A percentile compares a stretch with the other conserved stretches of the same genome.
phyloP scores from a whole-genome alignment of 2,113 vertebrate genomes.

The Sylvicapra grimmia region DNA sequence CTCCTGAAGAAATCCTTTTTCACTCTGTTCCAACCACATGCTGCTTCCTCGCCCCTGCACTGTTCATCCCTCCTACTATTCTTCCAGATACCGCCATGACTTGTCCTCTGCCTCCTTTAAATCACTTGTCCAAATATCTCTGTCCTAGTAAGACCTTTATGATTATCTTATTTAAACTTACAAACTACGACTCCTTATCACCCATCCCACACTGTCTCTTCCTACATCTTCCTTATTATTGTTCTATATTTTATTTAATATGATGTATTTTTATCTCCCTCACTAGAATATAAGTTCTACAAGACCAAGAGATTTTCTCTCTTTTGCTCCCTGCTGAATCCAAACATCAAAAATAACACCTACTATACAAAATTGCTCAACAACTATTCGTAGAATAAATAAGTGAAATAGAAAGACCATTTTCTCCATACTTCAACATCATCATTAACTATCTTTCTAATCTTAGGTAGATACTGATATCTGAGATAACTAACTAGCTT shows the following conservation, averaged over 20 bases:
- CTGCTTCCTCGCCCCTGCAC: too few relatives aligned
- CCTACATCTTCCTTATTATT: not conserved
- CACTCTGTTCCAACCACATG: not conserved
- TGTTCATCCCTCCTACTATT: not conserved
- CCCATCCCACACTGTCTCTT: not conserved
- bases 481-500: not conserved
- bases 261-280: not conserved
- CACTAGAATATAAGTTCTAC: not conserved
- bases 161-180: not conserved
- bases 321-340: not conserved
- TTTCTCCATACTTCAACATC: not conserved
- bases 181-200: not conserved
- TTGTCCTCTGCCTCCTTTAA: not conserved
- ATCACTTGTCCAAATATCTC: not conserved
- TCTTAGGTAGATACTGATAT: not conserved
- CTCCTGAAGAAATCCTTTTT: not conserved
- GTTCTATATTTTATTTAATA: not conserved
- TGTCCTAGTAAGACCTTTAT: not conserved
- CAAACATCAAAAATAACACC: not conserved
- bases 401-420: not conserved
- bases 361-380: not conserved
- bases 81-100: not conserved
- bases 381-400: not conserved
- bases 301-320: not conserved
- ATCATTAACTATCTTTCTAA: not conserved